A percentile compares a stretch with the other conserved stretches of the same genome.
These are phyloP conservation scores for Eurystomus glaucurus DNA, from an alignment of 2,797 vertebrate species.

Conservation along the genomic window DNA sequence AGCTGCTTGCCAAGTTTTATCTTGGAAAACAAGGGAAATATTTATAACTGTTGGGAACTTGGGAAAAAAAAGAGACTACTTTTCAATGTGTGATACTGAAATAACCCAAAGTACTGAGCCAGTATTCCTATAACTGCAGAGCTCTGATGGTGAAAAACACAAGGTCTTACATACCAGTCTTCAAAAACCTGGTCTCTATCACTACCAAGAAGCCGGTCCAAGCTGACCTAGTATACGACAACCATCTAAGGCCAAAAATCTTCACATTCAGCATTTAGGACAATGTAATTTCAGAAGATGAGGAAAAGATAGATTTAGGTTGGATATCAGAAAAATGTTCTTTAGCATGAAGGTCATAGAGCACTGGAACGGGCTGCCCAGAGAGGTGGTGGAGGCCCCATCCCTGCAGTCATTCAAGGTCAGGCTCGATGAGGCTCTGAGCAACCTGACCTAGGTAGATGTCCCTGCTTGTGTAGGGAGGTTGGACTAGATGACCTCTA, in stretches of 20 bases:
- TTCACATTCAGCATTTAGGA: not conserved
- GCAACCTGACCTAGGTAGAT: too few relatives aligned
- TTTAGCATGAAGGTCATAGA: too few relatives aligned
- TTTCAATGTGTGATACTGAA: constrained; percentile 21
- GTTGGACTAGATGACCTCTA: too few relatives aligned
- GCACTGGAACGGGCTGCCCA: too few relatives aligned
- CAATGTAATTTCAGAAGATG: not conserved
- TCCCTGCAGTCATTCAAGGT: too few relatives aligned
- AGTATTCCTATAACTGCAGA: not conserved
- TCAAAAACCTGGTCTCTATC: not conserved
- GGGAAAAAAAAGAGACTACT: not conserved
- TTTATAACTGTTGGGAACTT: not conserved
- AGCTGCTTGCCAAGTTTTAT: constrained; percentile 37
- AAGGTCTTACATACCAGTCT: not conserved
- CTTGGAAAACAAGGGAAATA: constrained; percentile 32
- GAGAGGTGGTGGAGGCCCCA: too few relatives aligned
- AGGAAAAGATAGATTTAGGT: too few relatives aligned
- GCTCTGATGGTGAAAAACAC: not conserved
- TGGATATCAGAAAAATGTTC: too few relatives aligned
- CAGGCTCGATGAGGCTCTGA: too few relatives aligned
- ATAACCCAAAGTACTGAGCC: not conserved
- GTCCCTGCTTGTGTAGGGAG: too few relatives aligned
- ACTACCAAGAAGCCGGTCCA: not conserved
- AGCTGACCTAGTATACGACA: rapidly evolving
- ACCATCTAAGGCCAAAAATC: not conserved